Percentiles rank a stretch among this genome's conserved stretches.
Evolutionary conservation across 2,888 invertebrate genomes (phyloP).

Genomic region (Sphaeridia pumilis): DNA sequence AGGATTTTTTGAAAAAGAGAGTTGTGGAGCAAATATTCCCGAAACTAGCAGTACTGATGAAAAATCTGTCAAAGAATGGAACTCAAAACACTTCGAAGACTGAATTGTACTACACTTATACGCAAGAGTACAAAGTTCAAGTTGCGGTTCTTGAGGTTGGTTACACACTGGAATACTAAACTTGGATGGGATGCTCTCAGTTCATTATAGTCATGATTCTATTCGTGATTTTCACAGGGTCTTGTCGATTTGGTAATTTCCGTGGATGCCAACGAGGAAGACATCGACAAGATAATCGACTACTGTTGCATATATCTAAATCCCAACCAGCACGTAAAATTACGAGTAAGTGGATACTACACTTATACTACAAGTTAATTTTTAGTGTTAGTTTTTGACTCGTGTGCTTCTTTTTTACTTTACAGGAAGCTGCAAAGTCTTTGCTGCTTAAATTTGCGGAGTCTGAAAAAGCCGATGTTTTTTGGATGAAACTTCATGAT

Average conservation of each 20-base stretch:
- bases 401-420: neutral
- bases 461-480: slow-evolving; percentile 17
- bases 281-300: slow-evolving; percentile 27
- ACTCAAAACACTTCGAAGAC: slow-evolving; percentile 22
- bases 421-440: slow-evolving; percentile 25
- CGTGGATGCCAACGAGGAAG: slow-evolving; percentile 30
- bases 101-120: slow-evolving; percentile 30
- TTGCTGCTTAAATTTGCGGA: slow-evolving; percentile 17
- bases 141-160: slow-evolving; percentile 27
- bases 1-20: slow-evolving; percentile 29
- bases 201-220: neutral
- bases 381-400: neutral
- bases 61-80: slow-evolving; percentile 21
- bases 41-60: slow-evolving; percentile 20
- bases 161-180: no score
- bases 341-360: slow-evolving; percentile 19
- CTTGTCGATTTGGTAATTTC: slow-evolving; percentile 20
- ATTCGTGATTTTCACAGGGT: slow-evolving; percentile 17
- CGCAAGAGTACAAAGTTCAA: slow-evolving; percentile 34
- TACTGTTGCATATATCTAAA: slow-evolving; percentile 26
- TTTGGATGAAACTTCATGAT: slow-evolving; percentile 29
- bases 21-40: slow-evolving; percentile 31
- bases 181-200: neutral
- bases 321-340: slow-evolving; percentile 31
- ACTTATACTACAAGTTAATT: no score